A percentile compares a stretch with the other conserved stretches of the same genome.
These are phyloP conservation scores for Paradoxurus hermaphroditus DNA, from an alignment of 2,113 vertebrate genomes.

Conservation along the genomic window DNA sequence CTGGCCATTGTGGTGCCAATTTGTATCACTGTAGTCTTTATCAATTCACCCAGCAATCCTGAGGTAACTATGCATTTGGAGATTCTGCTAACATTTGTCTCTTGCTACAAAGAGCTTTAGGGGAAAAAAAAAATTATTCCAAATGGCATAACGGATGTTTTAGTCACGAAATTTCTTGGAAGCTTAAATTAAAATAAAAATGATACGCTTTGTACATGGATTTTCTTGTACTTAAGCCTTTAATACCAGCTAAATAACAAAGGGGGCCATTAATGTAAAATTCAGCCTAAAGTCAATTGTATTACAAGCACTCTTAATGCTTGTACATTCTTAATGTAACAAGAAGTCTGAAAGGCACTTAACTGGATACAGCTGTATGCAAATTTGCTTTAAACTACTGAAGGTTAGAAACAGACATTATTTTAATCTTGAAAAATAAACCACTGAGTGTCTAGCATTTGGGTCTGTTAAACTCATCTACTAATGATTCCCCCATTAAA, in stretches of 20 bases:
- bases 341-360: constrained; percentile 71
- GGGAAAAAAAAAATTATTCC: constrained; percentile 61
- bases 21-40: constrained; percentile 9
- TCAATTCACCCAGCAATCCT: constrained; percentile 53
- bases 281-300: constrained; percentile 73
- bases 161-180: constrained; percentile 72
- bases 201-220: constrained; percentile 63
- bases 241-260: constrained; percentile 75
- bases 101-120: constrained; percentile 67
- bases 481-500: constrained; percentile 73
- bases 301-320: constrained; percentile 72
- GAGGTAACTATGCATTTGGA: constrained; percentile 60
- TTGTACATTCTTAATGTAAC: constrained; percentile 67
- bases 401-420: constrained; percentile 69
- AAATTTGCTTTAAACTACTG: constrained; percentile 54
- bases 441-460: constrained; percentile 58
- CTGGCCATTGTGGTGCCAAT: constrained; percentile 48
- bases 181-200: constrained; percentile 78
- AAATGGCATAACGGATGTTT: constrained; percentile 72
- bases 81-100: constrained; percentile 67
- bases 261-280: constrained; percentile 69
- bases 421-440: constrained; percentile 75
- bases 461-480: constrained; percentile 66
- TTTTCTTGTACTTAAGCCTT: constrained; percentile 76
- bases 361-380: constrained; percentile 70